These are phyloP conservation scores for Alfaro cultratus DNA, from an alignment of 2,797 vertebrate genomes.

Conservation along the genomic window DNA sequence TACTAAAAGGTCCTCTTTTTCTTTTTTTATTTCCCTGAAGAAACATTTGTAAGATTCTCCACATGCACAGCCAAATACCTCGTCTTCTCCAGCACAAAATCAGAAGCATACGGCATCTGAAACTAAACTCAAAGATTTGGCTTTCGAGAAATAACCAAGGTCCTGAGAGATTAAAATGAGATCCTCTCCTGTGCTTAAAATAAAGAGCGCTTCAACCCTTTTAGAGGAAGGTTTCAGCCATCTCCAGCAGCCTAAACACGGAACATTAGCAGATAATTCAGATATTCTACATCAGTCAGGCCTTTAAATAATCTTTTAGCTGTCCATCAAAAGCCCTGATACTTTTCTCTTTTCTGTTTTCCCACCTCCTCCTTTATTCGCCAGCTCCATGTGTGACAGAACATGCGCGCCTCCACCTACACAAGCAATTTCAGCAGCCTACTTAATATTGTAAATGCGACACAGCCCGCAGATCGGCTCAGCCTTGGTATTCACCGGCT, in stretches of 20 bases:
- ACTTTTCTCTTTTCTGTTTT: constrained; percentile 21
- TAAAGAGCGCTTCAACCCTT: not conserved
- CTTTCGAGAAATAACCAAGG: constrained; percentile 5
- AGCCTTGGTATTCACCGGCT: constrained; percentile 70
- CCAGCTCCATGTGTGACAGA: constrained; percentile 69
- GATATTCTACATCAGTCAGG: constrained; percentile 50
- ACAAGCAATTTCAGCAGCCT: constrained; percentile 72
- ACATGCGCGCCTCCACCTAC: constrained; percentile 78
- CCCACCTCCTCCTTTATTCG: constrained; percentile 43
- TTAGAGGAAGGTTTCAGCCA: constrained; percentile 18
- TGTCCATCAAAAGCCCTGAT: constrained; percentile 58
- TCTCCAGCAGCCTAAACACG: constrained; percentile 45
- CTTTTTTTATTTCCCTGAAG: constrained; percentile 16
- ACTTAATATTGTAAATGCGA: constrained; percentile 76
- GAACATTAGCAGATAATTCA: constrained; percentile 47
- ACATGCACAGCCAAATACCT: constrained; percentile 39
- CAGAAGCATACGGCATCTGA: not conserved
- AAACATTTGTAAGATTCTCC: constrained; percentile 34
- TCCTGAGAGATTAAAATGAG: constrained; percentile 3
- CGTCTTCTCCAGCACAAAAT: constrained; percentile 15
- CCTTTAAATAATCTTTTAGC: constrained; percentile 53
- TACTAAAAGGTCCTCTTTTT: constrained; percentile 45
- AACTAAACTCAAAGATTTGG: constrained; percentile 21
- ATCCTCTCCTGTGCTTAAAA: not conserved
- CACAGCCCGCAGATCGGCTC: constrained; percentile 69